Evolutionary conservation across 2,888 invertebrate species (phyloP).

Genomic region (Napeogenes inachia): DNA sequence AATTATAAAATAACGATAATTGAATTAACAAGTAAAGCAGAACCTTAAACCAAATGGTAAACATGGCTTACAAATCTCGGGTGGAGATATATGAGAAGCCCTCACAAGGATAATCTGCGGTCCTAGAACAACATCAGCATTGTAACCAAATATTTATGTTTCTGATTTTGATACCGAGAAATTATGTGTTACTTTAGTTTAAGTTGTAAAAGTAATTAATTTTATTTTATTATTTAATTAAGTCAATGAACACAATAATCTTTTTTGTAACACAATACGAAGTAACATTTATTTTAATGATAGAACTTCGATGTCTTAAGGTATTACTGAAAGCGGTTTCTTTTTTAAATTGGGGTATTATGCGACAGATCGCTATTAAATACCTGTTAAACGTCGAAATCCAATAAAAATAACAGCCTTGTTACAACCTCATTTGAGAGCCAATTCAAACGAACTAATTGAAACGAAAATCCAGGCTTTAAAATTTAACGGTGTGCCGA

Average conservation of each 20-base stretch:
- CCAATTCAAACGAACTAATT: constrained; percentile 50
- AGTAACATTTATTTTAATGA: too few relatives aligned
- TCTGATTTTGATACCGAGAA: background rate
- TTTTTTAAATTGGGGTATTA: constrained; percentile 15
- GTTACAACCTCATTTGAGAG: constrained; percentile 41
- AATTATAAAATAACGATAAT: too few relatives aligned
- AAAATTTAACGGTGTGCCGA: constrained; percentile 63
- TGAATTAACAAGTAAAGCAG: too few relatives aligned
- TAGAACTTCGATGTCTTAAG: background rate
- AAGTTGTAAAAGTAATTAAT: background rate
- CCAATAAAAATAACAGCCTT: constrained; percentile 37
- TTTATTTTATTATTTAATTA: background rate
- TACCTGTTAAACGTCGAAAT: constrained; percentile 33
- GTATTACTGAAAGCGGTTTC: background rate
- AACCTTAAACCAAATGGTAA: too few relatives aligned
- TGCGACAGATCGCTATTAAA: constrained; percentile 27
- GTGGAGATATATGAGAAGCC: background rate
- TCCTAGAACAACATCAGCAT: constrained; percentile 3
- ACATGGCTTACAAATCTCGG: too few relatives aligned
- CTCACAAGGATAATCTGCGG: background rate
- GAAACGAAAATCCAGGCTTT: constrained; percentile 56
- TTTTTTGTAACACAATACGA: too few relatives aligned
- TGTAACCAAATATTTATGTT: background rate
- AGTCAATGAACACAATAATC: background rate
- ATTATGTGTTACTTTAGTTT: background rate